phyloP scores from a whole-genome alignment of 2,888 invertebrate species.

The Tipula helvola region DNA sequence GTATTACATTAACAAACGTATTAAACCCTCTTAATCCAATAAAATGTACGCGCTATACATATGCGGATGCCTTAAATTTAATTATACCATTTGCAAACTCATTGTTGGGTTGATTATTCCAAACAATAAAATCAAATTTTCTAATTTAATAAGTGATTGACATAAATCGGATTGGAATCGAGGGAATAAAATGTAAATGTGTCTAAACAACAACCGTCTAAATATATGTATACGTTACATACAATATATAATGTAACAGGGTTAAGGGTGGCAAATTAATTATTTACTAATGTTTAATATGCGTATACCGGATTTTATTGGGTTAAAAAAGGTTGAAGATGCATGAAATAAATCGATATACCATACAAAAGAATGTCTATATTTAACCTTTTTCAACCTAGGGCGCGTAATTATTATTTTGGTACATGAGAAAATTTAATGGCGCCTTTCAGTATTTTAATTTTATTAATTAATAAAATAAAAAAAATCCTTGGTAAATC shows the following conservation, averaged over 20 bases:
- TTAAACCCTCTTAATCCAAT: neutral
- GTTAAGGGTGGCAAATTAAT: neutral
- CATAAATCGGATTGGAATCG: neutral
- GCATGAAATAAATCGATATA: neutral
- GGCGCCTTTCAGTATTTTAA: neutral
- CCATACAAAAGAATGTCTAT: neutral
- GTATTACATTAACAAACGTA: neutral
- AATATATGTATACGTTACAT: neutral
- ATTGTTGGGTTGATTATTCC: neutral
- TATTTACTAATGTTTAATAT: neutral
- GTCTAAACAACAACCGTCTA: too few relatives aligned
- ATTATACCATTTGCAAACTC: neutral
- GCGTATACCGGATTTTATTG: neutral
- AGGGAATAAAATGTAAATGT: neutral
- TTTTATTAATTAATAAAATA: neutral
- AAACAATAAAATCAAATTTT: neutral
- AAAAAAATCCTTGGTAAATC: too few relatives aligned
- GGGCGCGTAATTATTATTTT: neutral
- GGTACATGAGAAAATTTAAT: neutral
- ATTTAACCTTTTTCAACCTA: neutral
- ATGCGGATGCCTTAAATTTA: neutral
- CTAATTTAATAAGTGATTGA: neutral
- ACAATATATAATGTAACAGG: neutral
- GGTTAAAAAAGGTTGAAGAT: neutral
- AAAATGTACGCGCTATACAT: neutral